Conservation (phyloP, 2,888 invertebrate species). For the Apoda limacodes region DNA sequence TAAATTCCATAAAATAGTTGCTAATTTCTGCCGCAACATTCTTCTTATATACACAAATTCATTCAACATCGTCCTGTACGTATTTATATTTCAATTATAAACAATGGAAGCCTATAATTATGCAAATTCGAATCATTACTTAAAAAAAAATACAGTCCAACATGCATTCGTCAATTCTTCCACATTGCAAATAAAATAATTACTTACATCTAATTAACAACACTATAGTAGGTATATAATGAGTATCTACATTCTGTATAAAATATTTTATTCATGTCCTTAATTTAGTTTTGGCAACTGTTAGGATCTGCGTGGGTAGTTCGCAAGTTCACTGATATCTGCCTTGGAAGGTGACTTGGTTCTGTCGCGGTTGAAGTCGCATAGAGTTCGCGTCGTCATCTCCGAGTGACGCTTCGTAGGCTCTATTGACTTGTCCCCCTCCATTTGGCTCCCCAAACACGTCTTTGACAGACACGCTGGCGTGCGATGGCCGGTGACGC, state of each 20-base stretch:
- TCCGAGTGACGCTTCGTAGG: slow-evolving; percentile 75
- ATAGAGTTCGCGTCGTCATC: slow-evolving; percentile 80
- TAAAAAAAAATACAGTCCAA: too few relatives aligned
- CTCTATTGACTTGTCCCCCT: slow-evolving; percentile 81
- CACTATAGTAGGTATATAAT: slow-evolving; percentile 22
- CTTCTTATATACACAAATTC: too few relatives aligned
- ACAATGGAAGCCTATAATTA: too few relatives aligned
- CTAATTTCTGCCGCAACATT: too few relatives aligned
- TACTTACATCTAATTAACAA: slow-evolving; percentile 7
- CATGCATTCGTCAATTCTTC: too few relatives aligned
- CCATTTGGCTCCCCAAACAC: slow-evolving; percentile 79
- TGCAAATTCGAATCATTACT: too few relatives aligned
- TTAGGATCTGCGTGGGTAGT: slow-evolving; percentile 17
- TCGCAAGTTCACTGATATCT: slow-evolving; percentile 37
- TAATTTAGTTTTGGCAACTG: slow-evolving; percentile 38
- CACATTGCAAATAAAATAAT: too few relatives aligned
- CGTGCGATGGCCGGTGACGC: slow-evolving; percentile 80
- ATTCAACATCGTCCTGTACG: too few relatives aligned
- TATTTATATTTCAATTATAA: too few relatives aligned
- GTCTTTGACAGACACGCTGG: slow-evolving; percentile 83
- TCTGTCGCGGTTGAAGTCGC: slow-evolving; percentile 76
- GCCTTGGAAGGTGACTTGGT: slow-evolving; percentile 72
- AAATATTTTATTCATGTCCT: slow-evolving; percentile 10
- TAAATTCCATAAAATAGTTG: too few relatives aligned
- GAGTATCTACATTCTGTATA: slow-evolving; percentile 38